Percentiles rank a stretch among this genome's conserved stretches.
phyloP scores from a whole-genome alignment of 2,888 invertebrate genomes.

The Andrena haemorrhoa region DNA sequence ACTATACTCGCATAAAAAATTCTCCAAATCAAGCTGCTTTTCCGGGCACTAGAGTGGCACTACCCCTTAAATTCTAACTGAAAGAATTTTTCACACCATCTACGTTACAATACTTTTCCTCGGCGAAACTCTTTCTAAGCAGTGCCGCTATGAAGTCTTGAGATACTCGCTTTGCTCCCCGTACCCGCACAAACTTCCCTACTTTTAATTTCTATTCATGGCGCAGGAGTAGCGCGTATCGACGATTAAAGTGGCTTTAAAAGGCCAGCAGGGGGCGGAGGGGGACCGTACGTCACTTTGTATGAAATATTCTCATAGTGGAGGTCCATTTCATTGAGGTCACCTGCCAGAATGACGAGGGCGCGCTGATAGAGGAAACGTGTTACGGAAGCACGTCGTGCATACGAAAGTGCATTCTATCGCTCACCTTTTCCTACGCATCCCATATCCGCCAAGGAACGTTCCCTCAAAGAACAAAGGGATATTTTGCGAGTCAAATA shows the following conservation, averaged over 20 bases:
- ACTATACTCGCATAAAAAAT: no score
- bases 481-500: constrained; percentile 50
- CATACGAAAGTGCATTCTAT: constrained; percentile 73
- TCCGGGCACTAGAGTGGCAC: no score
- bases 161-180: not conserved
- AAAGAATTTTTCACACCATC: not conserved
- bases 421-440: constrained; percentile 52
- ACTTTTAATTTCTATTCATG: constrained; percentile 56
- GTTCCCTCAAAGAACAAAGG: constrained; percentile 31
- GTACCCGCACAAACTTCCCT: not conserved
- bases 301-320: constrained; percentile 63
- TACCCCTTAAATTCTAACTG: not conserved
- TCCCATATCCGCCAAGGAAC: constrained; percentile 27
- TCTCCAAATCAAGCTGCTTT: no score
- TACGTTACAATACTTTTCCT: not conserved
- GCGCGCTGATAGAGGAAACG: constrained; percentile 79
- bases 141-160: not conserved
- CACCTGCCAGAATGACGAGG: constrained; percentile 65
- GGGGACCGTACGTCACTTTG: constrained; percentile 39
- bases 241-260: constrained; percentile 64
- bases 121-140: constrained; percentile 3
- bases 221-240: constrained; percentile 40
- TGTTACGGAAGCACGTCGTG: constrained; percentile 74
- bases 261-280: constrained; percentile 31
- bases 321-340: constrained; percentile 67